Base-by-base conservation (phyloP, 2,113 vertebrate species). In the Chitala chitala region DNA sequence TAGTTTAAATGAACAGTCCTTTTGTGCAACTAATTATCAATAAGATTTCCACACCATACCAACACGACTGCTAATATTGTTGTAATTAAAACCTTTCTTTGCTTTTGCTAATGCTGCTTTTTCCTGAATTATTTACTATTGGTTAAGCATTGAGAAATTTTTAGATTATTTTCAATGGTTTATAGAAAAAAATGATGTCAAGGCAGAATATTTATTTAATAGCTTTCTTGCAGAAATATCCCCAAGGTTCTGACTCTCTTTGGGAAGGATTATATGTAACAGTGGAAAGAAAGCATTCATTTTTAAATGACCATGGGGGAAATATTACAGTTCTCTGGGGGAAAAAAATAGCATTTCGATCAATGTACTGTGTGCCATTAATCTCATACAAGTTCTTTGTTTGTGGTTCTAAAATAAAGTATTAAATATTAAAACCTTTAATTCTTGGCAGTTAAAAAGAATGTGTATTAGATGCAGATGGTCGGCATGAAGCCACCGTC, bases 401-500 rank as follows among this genome's bases (percentile, higher is more conserved):
- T 54, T 40, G 40, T 40, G 61, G 31, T 61, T 59, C 3, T 5
- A 59, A 36, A 71, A 56, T 36, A 69, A 36, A 31, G 10, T 12
- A 12, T 71, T 55, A 61, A 2, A 29, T 46, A 56, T 54, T 56
- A 56, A 46, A 29, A 29, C 8, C 38, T 20, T 61, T 48, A 15
- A 46, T 68, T 58, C 42, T 48, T 50, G 26, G 46, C 46, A 51
- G 66, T 48, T 48, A 72, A 20, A 72, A 24, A 29, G 2, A 59
- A 46, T 59, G 29, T 46, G 31, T 59, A 58, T 31, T 29, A 13
- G 26, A 36, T 31, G 46, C 69, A 72, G 71, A 61, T 48, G 71
- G 56, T 61, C 55, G 10, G 15, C 26, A 24, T 73, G 55, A 22
- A 31, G 29, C 40, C 29, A 29, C 26, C 4, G 26, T 29, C 56